A percentile compares a stretch with the other conserved stretches of the same genome.
Evolutionary conservation across 1,140 invertebrate genomes (phyloP).

Genomic region (Tetramorium simillimum): DNA sequence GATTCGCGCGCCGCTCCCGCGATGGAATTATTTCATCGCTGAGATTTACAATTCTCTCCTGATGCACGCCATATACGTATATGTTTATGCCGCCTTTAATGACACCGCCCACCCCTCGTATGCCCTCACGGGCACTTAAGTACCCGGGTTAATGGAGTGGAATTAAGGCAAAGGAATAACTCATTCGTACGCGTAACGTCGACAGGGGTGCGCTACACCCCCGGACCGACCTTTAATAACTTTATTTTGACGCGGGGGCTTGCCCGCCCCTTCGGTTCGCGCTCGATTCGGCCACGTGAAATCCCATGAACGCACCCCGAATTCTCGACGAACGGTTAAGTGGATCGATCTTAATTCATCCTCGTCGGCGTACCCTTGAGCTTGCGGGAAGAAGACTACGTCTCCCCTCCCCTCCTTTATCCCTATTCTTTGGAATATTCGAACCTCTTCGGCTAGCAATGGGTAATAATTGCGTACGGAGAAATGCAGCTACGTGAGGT

Average conservation of each 20-base stretch:
- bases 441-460: slow-evolving; percentile 13
- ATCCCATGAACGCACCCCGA: slow-evolving; percentile 69
- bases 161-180: slow-evolving; percentile 74
- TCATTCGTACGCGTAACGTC: slow-evolving; percentile 74
- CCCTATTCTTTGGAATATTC: slow-evolving; percentile 13
- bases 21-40: slow-evolving; percentile 49
- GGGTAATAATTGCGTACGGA: neutral
- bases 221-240: slow-evolving; percentile 68
- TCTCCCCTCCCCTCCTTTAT: neutral
- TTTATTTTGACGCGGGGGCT: slow-evolving; percentile 68
- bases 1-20: neutral
- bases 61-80: neutral
- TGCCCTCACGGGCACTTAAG: slow-evolving; percentile 67
- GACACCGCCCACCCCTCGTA: slow-evolving; percentile 41
- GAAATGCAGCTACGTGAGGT: neutral
- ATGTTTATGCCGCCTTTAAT: slow-evolving; percentile 70
- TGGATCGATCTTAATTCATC: slow-evolving; percentile 73
- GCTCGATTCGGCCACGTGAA: slow-evolving; percentile 53
- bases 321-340: slow-evolving; percentile 71
- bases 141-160: slow-evolving; percentile 69
- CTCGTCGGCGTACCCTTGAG: slow-evolving; percentile 18
- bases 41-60: neutral
- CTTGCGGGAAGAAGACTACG: slow-evolving; percentile 51
- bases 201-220: slow-evolving; percentile 45
- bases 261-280: slow-evolving; percentile 2